Evolutionary conservation across 2,888 invertebrate species (phyloP).

Genomic region (Tineola bisselliella): DNA sequence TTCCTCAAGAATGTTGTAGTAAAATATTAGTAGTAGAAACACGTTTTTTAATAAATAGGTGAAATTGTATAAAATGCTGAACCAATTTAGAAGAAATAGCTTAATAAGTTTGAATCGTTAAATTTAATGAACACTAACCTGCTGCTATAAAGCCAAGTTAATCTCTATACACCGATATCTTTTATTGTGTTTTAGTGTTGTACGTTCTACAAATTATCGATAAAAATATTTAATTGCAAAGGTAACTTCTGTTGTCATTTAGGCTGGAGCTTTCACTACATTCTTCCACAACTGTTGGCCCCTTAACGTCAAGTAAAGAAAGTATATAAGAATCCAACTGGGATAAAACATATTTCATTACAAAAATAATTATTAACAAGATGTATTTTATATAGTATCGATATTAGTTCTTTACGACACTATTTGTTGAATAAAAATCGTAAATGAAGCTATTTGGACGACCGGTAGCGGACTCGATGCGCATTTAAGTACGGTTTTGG

Average conservation of each 20-base stretch:
- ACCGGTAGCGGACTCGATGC: constrained; percentile 46
- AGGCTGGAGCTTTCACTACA: no score
- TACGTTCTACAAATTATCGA: constrained; percentile 12
- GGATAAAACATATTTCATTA: no score
- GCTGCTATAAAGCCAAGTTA: constrained; percentile 61
- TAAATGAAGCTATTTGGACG: constrained; percentile 64
- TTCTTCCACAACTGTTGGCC: no score
- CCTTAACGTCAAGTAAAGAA: no score
- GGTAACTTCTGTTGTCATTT: no score
- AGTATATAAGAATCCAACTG: no score
- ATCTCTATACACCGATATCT: constrained; percentile 66
- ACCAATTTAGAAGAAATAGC: constrained; percentile 47
- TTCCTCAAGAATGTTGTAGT: no score
- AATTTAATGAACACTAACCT: constrained; percentile 65
- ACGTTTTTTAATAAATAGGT: neutral
- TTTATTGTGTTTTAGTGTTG: constrained; percentile 52
- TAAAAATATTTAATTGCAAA: no score
- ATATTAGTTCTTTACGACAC: constrained; percentile 24
- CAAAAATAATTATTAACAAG: no score
- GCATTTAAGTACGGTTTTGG: constrained; percentile 60
- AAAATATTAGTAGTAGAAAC: neutral
- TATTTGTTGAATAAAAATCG: constrained; percentile 62
- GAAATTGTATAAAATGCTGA: constrained; percentile 23
- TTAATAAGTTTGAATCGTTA: constrained; percentile 56
- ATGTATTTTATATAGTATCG: no score